Evolutionary conservation across 2,888 invertebrate genomes (phyloP).

Genomic region (Malachius bipustulatus): DNA sequence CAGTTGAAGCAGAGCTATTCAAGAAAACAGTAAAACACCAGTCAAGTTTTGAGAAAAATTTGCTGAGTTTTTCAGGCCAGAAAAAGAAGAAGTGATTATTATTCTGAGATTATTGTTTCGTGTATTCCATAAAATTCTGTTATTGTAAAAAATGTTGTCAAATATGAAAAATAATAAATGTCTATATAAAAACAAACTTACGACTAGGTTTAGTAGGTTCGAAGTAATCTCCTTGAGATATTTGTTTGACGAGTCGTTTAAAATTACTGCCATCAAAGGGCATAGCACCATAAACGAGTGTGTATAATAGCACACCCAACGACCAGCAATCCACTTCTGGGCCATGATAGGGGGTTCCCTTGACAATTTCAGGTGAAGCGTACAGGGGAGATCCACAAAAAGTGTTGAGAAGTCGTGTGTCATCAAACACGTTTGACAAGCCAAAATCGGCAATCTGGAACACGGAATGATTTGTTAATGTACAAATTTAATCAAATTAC

Average conservation of each 20-base stretch:
- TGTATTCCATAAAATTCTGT: too few species aligned
- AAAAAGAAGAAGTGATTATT: too few species aligned
- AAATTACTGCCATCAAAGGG: constrained; percentile 98
- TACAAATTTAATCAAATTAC: too few species aligned
- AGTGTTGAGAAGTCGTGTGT: constrained; percentile 72
- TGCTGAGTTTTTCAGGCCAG: too few species aligned
- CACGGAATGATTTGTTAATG: too few species aligned
- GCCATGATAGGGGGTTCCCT: constrained; percentile 91
- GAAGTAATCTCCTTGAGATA: constrained; percentile 94
- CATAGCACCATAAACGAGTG: constrained; percentile 98
- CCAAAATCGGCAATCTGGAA: constrained; percentile 95
- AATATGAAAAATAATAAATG: too few species aligned
- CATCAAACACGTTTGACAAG: constrained; percentile 91
- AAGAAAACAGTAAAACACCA: too few species aligned
- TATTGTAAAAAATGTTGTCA: too few species aligned
- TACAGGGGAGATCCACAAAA: constrained; percentile 96
- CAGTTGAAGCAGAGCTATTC: too few species aligned
- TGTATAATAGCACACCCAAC: constrained; percentile 91
- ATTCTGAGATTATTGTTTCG: too few species aligned
- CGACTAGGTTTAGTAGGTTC: constrained; percentile 91
- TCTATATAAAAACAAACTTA: constrained; percentile 46
- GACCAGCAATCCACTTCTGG: constrained; percentile 96
- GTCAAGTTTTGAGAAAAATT: too few species aligned
- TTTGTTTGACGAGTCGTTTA: constrained; percentile 90
- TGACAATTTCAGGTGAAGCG: constrained; percentile 95